Conservation (phyloP, 2,113 vertebrate species). For the Zosterops lateralis region DNA sequence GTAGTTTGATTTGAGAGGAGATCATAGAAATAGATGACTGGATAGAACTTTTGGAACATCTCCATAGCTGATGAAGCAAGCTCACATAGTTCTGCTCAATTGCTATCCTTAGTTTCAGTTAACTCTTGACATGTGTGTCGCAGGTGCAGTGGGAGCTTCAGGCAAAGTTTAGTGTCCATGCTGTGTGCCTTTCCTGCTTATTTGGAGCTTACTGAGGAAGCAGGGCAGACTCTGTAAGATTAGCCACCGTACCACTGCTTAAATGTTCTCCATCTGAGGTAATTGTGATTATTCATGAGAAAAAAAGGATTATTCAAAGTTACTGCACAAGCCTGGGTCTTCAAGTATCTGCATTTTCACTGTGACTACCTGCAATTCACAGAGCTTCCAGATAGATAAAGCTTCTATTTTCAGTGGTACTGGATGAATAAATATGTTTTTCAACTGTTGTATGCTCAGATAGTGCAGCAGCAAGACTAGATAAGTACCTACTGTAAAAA, state of each 20-base stretch:
- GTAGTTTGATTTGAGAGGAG: not conserved
- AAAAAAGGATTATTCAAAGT: not conserved
- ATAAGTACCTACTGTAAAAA: not conserved
- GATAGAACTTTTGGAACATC: not conserved
- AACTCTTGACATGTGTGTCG: not conserved
- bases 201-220: not conserved
- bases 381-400: not conserved
- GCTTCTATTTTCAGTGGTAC: not conserved
- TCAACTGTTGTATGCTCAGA: not conserved
- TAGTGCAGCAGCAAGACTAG: not conserved
- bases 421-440: not conserved
- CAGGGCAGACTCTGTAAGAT: not conserved
- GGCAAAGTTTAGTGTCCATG: not conserved
- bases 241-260: not conserved
- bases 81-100: not conserved
- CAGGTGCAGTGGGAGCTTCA: not conserved
- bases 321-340: not conserved
- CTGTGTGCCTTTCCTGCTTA: not conserved
- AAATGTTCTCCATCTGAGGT: not conserved
- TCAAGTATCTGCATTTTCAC: not conserved
- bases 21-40: not conserved
- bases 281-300: not conserved
- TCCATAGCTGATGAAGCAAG: not conserved
- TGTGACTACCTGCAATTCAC: not conserved
- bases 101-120: not conserved